These are phyloP conservation scores for Amiota mariae DNA, from an alignment of 2,888 invertebrate genomes.

Conservation along the genomic window DNA sequence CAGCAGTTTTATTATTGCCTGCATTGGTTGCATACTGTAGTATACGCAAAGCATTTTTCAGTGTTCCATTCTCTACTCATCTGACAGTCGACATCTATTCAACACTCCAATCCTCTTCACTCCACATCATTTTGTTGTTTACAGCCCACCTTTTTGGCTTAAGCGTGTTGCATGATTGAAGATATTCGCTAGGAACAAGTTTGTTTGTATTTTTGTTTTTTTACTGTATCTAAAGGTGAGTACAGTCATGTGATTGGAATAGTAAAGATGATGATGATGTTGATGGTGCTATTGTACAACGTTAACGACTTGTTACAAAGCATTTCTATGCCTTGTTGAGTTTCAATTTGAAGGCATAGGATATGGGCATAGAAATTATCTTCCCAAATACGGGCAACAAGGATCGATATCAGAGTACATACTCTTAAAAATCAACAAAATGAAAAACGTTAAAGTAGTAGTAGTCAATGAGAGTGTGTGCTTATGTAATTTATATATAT, in stretches of 20 bases:
- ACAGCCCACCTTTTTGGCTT: not conserved
- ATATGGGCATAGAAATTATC: constrained; percentile 5
- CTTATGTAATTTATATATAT: no score
- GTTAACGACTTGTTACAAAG: not conserved
- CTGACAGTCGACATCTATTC: no score
- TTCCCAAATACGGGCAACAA: no score
- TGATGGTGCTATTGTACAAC: no score
- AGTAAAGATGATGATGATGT: no score
- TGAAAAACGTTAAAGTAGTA: not conserved
- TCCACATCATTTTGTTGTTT: no score
- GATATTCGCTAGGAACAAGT: not conserved
- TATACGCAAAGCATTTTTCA: constrained; percentile 16
- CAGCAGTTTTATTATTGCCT: constrained; percentile 27
- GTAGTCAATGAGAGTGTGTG: not conserved
- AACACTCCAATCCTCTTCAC: no score
- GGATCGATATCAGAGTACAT: not conserved
- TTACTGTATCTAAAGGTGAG: not conserved
- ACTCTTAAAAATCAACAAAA: not conserved
- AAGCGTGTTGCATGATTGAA: not conserved
- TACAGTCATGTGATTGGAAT: no score
- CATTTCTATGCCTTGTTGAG: constrained; percentile 19
- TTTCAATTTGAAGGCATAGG: constrained; percentile 11
- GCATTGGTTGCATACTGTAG: constrained; percentile 16
- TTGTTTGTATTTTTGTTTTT: constrained; percentile 4
- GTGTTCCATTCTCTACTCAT: not conserved